These are phyloP conservation scores for Acromyrmex echinatior DNA, from an alignment of 1,140 invertebrate genomes.

Conservation along the genomic window DNA sequence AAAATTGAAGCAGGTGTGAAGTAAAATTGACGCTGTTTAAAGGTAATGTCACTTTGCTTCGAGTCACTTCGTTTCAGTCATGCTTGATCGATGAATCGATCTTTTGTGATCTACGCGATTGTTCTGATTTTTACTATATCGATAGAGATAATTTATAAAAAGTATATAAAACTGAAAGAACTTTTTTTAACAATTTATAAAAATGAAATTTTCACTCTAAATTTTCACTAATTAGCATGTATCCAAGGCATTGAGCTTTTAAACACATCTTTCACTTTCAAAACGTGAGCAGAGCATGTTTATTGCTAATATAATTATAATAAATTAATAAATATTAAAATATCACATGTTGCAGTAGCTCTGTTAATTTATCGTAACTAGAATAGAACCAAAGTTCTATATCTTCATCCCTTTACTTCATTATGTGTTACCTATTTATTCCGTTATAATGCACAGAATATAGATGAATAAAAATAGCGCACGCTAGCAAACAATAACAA, in stretches of 20 bases:
- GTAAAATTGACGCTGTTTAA: constrained; percentile 1
- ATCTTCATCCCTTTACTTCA: background rate
- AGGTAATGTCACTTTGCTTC: background rate
- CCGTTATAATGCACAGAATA: background rate
- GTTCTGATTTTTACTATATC: background rate
- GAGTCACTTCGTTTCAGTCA: background rate
- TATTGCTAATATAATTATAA: background rate
- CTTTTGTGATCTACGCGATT: background rate
- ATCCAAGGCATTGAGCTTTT: background rate
- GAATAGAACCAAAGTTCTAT: background rate
- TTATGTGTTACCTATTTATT: background rate
- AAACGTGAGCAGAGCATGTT: too few relatives aligned
- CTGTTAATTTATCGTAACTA: background rate
- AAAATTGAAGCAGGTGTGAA: constrained; percentile 37
- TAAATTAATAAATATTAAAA: background rate
- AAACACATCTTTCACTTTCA: too few relatives aligned
- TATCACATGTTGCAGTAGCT: background rate
- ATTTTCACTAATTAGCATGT: background rate
- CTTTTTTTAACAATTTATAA: background rate
- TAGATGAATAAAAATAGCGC: background rate
- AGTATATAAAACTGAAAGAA: background rate
- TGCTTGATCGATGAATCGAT: constrained; percentile 6
- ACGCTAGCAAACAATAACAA: background rate
- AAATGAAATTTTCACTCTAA: background rate
- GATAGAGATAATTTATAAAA: background rate